A percentile compares a stretch with the other conserved stretches of the same genome.
These are phyloP conservation scores for Neoarius graeffei DNA, from an alignment of 2,113 vertebrate genomes.

Conservation along the genomic window DNA sequence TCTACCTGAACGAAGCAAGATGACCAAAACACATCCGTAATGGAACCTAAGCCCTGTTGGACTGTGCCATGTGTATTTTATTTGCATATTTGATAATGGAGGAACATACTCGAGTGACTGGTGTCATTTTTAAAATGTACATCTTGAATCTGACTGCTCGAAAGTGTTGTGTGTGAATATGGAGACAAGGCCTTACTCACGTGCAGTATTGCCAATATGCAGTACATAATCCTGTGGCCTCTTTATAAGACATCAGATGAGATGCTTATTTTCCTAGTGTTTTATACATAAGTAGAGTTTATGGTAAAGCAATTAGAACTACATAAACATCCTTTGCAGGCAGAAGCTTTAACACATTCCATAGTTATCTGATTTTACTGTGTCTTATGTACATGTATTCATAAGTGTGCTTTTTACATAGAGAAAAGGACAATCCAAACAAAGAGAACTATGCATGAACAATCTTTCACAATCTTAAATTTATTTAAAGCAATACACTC, in stretches of 20 bases:
- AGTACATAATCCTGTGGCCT: slow-evolving; percentile 41
- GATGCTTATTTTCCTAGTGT: slow-evolving; percentile 50
- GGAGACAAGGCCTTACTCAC: slow-evolving; percentile 33
- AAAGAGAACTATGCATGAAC: slow-evolving; percentile 67
- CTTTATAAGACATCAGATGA: slow-evolving; percentile 29
- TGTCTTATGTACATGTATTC: slow-evolving; percentile 74
- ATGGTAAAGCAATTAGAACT: slow-evolving; percentile 51
- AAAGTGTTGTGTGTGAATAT: slow-evolving; percentile 13
- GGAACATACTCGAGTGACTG: slow-evolving; percentile 9
- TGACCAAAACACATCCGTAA: slow-evolving; percentile 32
- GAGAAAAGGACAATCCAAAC: slow-evolving; percentile 66
- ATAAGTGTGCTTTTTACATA: slow-evolving; percentile 71
- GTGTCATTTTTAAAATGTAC: slow-evolving; percentile 32
- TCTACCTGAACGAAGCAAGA: slow-evolving; percentile 25
- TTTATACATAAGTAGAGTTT: slow-evolving; percentile 50
- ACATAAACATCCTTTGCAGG: slow-evolving; percentile 60
- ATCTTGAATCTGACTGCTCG: slow-evolving; percentile 27
- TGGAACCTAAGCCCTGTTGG: slow-evolving; percentile 33
- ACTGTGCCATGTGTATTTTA: slow-evolving; percentile 49
- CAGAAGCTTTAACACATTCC: slow-evolving; percentile 64
- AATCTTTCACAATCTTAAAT: slow-evolving; percentile 26
- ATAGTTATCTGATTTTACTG: slow-evolving; percentile 73
- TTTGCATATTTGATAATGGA: slow-evolving; percentile 49
- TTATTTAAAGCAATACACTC: slow-evolving; percentile 53
- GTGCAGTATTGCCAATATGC: slow-evolving; percentile 43